A percentile compares a stretch with the other conserved stretches of the same genome.
Evolutionary conservation across 1,140 invertebrate genomes (phyloP).

Genomic region (Zaprionus lachaisei): DNA sequence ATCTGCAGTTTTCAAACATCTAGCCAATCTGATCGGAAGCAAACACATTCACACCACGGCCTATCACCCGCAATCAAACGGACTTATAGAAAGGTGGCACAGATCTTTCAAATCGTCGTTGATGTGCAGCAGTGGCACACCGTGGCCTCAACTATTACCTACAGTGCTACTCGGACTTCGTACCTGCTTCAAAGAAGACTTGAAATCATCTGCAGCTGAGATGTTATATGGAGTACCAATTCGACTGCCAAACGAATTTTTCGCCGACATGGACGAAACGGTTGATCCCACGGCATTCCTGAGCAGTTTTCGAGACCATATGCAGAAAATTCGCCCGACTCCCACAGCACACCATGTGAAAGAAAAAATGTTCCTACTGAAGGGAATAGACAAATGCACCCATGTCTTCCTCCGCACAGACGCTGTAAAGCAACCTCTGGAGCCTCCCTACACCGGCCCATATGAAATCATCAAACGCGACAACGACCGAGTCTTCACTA

Average conservation of each 20-base stretch:
- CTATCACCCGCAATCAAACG: constrained; percentile 80
- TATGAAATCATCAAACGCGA: too few relatives aligned
- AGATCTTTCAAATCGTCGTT: constrained; percentile 75
- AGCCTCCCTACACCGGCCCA: too few relatives aligned
- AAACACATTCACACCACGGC: constrained; percentile 57
- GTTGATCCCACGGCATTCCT: too few relatives aligned
- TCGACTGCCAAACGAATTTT: not conserved
- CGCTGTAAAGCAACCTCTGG: too few relatives aligned
- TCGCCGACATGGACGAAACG: not conserved
- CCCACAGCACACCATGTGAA: too few relatives aligned
- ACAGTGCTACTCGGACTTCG: not conserved
- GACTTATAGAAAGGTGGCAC: constrained; percentile 76
- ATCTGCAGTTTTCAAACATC: constrained; percentile 46
- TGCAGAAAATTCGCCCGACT: too few relatives aligned
- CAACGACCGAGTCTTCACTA: too few relatives aligned
- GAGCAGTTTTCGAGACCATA: too few relatives aligned
- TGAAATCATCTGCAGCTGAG: not conserved
- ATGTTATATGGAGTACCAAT: too few relatives aligned
- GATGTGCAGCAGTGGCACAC: constrained; percentile 5
- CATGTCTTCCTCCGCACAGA: too few relatives aligned
- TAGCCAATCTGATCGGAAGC: constrained; percentile 54
- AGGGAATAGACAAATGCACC: too few relatives aligned
- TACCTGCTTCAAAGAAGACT: not conserved
- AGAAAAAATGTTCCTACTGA: too few relatives aligned
- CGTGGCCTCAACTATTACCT: constrained; percentile 6